Evolutionary conservation across 30 jellyfish, hydroid and myxozoan species (phyloP).

Genomic region (Cassiopea xamachana): DNA sequence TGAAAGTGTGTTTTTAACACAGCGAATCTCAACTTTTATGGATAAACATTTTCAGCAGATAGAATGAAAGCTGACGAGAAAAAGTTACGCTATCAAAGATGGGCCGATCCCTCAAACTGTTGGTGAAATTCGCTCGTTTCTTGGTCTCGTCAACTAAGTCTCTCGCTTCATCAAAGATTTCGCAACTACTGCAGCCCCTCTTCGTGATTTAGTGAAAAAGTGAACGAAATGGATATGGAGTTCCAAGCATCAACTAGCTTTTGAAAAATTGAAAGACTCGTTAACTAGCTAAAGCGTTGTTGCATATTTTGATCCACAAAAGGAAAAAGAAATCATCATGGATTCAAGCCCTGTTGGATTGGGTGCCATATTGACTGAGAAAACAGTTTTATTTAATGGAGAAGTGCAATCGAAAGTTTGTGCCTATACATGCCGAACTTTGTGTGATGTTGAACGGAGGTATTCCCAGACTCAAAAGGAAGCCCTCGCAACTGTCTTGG

Average conservation of each 20-base stretch:
- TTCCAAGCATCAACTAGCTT: constrained; percentile 18
- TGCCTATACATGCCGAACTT: constrained; percentile 32
- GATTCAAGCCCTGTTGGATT: constrained; percentile 60
- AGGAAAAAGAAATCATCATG: constrained; percentile 7
- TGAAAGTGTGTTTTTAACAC: constrained; percentile 18
- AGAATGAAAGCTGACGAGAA: constrained; percentile 40
- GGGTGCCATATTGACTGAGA: constrained; percentile 26
- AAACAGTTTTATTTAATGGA: not conserved
- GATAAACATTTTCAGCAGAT: constrained; percentile 20
- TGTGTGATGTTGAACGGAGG: constrained; percentile 33
- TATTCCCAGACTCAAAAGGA: constrained; percentile 46
- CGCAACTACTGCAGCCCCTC: not conserved
- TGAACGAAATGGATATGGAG: not conserved
- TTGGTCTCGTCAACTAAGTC: constrained; percentile 40
- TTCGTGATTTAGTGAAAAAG: not conserved
- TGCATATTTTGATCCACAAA: constrained; percentile 39
- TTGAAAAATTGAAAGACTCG: constrained; percentile 32
- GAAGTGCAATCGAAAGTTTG: constrained; percentile 9
- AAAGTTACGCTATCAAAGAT: constrained; percentile 30
- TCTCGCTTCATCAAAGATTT: constrained; percentile 32
- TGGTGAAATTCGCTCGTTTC: constrained; percentile 37
- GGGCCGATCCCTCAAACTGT: constrained; percentile 31
- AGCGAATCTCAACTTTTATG: constrained; percentile 40
- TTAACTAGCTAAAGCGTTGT: constrained; percentile 41
- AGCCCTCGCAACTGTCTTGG: constrained; percentile 41